Evolutionary conservation across 2,113 vertebrate genomes (phyloP).

Genomic region (Oncorhynchus nerka): DNA sequence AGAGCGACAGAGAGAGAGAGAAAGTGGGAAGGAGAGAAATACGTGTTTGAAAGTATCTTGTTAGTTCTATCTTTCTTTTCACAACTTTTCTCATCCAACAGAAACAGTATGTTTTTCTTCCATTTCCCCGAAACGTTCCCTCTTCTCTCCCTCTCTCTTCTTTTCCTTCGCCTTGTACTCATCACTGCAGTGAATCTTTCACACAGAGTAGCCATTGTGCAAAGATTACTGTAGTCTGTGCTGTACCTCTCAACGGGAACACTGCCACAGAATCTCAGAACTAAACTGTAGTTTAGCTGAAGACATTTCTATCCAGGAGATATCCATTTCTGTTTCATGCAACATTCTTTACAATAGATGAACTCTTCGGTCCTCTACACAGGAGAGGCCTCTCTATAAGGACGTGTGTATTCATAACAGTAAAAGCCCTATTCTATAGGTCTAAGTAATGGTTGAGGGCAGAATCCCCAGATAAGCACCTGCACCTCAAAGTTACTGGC

Average conservation of each 20-base stretch:
- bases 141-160: background rate
- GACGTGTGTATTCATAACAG: too few relatives aligned
- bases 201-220: too few relatives aligned
- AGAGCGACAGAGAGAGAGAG: background rate
- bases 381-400: too few relatives aligned
- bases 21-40: slow-evolving; percentile 14
- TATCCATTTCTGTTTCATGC: too few relatives aligned
- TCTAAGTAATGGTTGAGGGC: too few relatives aligned
- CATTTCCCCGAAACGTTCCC: background rate
- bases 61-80: slow-evolving; percentile 20
- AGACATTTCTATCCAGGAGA: too few relatives aligned
- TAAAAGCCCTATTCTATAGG: too few relatives aligned
- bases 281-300: too few relatives aligned
- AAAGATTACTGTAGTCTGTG: background rate
- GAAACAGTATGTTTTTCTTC: background rate
- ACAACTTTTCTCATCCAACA: slow-evolving; percentile 19
- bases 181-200: background rate
- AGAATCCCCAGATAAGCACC: too few relatives aligned
- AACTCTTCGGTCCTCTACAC: too few relatives aligned
- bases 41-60: slow-evolving; percentile 30
- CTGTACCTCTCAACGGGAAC: background rate
- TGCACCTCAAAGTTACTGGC: background rate
- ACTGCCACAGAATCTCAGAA: too few relatives aligned
- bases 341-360: too few relatives aligned
- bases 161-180: background rate